Evolutionary conservation across 2,888 invertebrate genomes (phyloP).

Genomic region (Parnassius glacialis): DNA sequence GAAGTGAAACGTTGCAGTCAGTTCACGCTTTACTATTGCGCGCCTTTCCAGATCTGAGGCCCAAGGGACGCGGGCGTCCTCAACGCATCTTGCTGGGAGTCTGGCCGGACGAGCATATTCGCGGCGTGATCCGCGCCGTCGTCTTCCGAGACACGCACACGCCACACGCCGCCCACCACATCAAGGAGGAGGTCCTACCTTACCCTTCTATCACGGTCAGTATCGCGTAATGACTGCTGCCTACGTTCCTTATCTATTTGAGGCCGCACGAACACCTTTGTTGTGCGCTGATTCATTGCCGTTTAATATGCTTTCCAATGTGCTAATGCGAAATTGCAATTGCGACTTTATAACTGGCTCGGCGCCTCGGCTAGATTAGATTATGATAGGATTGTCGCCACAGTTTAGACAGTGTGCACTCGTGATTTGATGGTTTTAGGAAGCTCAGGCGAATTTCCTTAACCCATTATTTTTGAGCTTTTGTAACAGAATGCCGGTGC

Average conservation of each 20-base stretch:
- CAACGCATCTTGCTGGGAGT: constrained; percentile 94
- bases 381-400: constrained; percentile 36
- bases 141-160: constrained; percentile 92
- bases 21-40: constrained; percentile 77
- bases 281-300: constrained; percentile 23
- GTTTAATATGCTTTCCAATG: constrained; percentile 27
- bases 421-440: constrained; percentile 6
- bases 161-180: constrained; percentile 87
- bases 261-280: constrained; percentile 6
- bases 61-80: constrained; percentile 94
- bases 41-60: constrained; percentile 87
- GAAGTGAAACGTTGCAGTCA: constrained; percentile 38
- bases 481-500: constrained; percentile 34
- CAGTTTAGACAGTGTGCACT: constrained; percentile 6
- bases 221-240: constrained; percentile 42
- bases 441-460: constrained; percentile 4
- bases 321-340: constrained; percentile 56
- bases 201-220: constrained; percentile 76
- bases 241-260: constrained; percentile 25
- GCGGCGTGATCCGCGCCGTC: constrained; percentile 94
- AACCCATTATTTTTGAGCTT: background rate
- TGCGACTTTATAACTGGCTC: constrained; percentile 43
- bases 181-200: constrained; percentile 85
- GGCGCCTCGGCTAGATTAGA: constrained; percentile 11
- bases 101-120: constrained; percentile 97